Percentiles rank a stretch among this genome's conserved stretches.
These are phyloP conservation scores for Epistrophella euchroma DNA, from an alignment of 2,888 invertebrate genomes.

Conservation along the genomic window DNA sequence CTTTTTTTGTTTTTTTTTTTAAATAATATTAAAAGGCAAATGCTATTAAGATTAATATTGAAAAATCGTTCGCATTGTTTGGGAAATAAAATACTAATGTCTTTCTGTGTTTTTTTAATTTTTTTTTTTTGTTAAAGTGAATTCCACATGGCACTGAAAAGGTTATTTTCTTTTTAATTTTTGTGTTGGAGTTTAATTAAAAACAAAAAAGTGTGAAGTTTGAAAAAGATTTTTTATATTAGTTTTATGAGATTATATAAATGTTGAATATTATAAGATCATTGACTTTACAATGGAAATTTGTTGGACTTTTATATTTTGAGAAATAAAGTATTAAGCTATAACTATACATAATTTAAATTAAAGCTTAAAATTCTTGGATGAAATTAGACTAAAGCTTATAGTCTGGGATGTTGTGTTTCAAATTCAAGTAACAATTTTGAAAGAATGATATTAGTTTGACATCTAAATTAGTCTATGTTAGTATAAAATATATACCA, in stretches of 20 bases:
- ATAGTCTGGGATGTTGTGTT: not conserved
- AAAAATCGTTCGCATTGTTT: conserved; percentile 75
- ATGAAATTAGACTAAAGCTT: not conserved
- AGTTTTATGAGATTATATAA: conserved; percentile 9
- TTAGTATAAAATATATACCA: too few species aligned
- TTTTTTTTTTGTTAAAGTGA: conserved; percentile 57
- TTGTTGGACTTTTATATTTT: not conserved
- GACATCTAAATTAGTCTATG: too few species aligned
- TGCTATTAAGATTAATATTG: conserved; percentile 76
- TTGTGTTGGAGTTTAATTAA: conserved; percentile 59
- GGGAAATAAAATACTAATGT: conserved; percentile 54
- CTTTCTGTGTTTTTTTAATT: conserved; percentile 14
- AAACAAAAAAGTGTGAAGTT: conserved; percentile 23
- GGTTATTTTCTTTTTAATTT: conserved; percentile 36
- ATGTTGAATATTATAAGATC: conserved; percentile 19
- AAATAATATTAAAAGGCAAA: conserved; percentile 71
- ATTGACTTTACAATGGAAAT: conserved; percentile 5
- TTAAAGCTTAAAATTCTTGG: not conserved
- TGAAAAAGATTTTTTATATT: conserved; percentile 32
- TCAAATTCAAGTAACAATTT: too few species aligned
- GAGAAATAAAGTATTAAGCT: not conserved
- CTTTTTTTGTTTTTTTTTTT: conserved; percentile 46
- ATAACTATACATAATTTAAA: not conserved
- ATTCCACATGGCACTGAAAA: conserved; percentile 44
- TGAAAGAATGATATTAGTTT: too few species aligned